A percentile compares a stretch with the other conserved stretches of the same genome.
phyloP scores from a whole-genome alignment of 2,797 vertebrate species.

The Apogon talboti region DNA sequence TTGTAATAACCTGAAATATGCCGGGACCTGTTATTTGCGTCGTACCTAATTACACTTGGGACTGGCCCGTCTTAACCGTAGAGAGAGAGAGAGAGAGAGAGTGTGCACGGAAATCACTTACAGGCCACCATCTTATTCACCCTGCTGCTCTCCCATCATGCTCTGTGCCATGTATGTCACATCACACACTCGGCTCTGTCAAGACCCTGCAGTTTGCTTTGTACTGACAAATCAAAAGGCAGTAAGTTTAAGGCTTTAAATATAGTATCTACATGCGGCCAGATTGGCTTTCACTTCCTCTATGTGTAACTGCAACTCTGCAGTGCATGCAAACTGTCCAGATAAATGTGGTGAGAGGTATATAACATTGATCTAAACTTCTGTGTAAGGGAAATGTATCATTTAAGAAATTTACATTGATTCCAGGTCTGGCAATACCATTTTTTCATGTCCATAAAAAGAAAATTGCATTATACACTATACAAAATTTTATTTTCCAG shows the following conservation, averaged over 20 bases:
- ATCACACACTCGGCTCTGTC: constrained; percentile 28
- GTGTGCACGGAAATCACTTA: constrained; percentile 67
- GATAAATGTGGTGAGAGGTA: too few species aligned
- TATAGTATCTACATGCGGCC: constrained; percentile 25
- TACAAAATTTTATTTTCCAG: too few species aligned
- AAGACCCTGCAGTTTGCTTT: not conserved
- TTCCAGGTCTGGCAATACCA: too few species aligned
- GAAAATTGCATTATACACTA: too few species aligned
- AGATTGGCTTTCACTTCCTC: constrained; percentile 60
- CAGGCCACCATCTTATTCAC: constrained; percentile 53
- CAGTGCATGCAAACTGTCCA: not conserved
- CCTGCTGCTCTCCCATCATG: constrained; percentile 42
- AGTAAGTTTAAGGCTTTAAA: constrained; percentile 43
- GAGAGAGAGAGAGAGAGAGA: too few species aligned
- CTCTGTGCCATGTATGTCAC: constrained; percentile 29
- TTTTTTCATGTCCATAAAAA: too few species aligned
- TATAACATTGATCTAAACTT: too few species aligned
- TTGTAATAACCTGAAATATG: constrained; percentile 77
- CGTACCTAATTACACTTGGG: constrained; percentile 73
- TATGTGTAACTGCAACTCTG: constrained; percentile 22
- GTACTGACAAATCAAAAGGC: constrained; percentile 13
- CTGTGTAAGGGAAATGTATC: too few species aligned
- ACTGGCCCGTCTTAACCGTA: constrained; percentile 46
- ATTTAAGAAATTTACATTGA: too few species aligned
- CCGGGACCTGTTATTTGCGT: constrained; percentile 79